phyloP scores from a whole-genome alignment of 2,113 vertebrate species.

The Tychaedon coryphoeus region DNA sequence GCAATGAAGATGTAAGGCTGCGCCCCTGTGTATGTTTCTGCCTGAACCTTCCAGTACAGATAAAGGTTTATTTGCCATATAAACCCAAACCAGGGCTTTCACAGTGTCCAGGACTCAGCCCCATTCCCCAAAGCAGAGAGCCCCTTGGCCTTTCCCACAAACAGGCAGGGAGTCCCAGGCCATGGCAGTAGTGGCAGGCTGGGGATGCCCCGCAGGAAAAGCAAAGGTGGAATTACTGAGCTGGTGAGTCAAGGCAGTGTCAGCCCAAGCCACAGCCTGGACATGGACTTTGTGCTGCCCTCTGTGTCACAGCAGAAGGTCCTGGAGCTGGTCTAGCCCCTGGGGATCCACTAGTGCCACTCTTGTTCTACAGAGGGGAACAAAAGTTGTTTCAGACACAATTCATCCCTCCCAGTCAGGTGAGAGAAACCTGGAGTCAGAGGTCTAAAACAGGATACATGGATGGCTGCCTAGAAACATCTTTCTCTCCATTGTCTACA shows the following conservation, averaged over 20 bases:
- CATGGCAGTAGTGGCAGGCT: rapidly evolving
- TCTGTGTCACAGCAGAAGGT: not conserved
- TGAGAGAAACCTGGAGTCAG: not conserved
- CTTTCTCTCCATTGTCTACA: not conserved
- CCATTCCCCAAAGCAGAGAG: not conserved
- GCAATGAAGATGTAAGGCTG: not conserved
- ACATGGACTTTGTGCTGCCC: rapidly evolving
- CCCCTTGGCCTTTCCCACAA: not conserved
- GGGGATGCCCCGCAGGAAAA: not conserved
- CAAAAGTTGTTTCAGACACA: not conserved
- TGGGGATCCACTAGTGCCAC: not conserved
- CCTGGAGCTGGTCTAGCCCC: not conserved
- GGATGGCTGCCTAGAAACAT: not conserved
- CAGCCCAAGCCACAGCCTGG: not conserved
- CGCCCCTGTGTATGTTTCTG: not conserved
- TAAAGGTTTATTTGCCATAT: not conserved
- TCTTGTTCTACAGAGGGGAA: not conserved
- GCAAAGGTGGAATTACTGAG: not conserved
- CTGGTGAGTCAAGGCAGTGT: not conserved
- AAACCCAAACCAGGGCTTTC: not conserved
- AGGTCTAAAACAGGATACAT: not conserved
- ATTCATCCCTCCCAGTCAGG: not conserved
- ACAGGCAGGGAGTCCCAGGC: not conserved
- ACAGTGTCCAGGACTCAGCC: not conserved
- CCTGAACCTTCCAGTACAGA: not conserved